Percentiles rank a stretch among this genome's conserved stretches.
Conservation (phyloP, 2,797 vertebrate species). For the Phrynocephalus guinanensis region DNA sequence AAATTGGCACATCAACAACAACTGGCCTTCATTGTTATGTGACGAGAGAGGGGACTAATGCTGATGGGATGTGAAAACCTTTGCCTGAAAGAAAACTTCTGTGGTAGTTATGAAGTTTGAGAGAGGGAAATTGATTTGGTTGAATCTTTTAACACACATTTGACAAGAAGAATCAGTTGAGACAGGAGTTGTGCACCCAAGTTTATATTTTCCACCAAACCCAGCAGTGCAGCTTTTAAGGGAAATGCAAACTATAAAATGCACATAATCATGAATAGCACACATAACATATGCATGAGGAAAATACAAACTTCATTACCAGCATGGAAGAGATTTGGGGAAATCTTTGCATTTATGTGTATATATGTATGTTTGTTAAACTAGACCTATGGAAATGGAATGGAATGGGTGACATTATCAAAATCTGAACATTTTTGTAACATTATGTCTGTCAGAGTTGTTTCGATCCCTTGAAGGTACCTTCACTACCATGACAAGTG, state of each 20-base stretch:
- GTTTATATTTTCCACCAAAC: neutral
- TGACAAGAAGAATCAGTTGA: neutral
- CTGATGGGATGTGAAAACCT: neutral
- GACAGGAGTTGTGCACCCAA: neutral
- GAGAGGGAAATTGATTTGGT: neutral
- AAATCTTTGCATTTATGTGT: neutral
- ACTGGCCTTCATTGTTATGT: neutral
- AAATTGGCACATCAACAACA: neutral
- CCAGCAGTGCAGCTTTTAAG: neutral
- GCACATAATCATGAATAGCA: neutral
- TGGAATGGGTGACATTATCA: neutral
- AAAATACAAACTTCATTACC: neutral
- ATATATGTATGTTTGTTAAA: neutral
- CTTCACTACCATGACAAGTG: neutral
- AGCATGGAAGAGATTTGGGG: neutral
- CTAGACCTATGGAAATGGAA: neutral
- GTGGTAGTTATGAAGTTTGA: neutral
- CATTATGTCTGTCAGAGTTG: too few species aligned
- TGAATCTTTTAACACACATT: neutral
- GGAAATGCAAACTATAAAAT: neutral
- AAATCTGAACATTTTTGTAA: neutral
- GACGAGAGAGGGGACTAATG: neutral
- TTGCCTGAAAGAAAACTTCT: neutral
- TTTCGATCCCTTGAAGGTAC: neutral
- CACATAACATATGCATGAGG: neutral